Evolutionary conservation across 2,797 vertebrate genomes (phyloP).

Genomic region (Acipenser transmontanus): DNA sequence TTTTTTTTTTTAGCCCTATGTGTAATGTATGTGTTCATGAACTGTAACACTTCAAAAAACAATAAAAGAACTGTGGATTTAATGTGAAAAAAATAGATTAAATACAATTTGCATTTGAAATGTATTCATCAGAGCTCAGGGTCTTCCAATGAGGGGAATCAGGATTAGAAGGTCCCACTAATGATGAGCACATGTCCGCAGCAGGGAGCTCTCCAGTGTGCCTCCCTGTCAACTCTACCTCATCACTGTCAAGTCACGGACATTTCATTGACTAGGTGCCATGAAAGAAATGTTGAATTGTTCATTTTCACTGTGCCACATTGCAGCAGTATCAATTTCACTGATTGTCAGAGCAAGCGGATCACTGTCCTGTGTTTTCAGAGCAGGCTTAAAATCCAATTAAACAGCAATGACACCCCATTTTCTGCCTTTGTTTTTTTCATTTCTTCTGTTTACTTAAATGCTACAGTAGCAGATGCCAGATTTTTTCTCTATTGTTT

Average conservation of each 20-base stretch:
- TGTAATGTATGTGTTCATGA: too few species aligned
- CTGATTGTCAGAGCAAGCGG: not conserved
- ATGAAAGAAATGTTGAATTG: not conserved
- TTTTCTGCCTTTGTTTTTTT: not conserved
- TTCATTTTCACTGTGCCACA: not conserved
- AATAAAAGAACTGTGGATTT: too few species aligned
- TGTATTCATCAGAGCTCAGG: too few species aligned
- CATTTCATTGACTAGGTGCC: not conserved
- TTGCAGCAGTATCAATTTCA: not conserved
- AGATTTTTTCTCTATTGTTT: not conserved
- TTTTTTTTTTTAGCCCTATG: too few species aligned
- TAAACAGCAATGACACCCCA: not conserved
- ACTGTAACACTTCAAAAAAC: too few species aligned
- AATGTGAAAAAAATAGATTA: too few species aligned
- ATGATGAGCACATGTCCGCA: too few species aligned
- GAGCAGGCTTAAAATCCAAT: slow-evolving; percentile 4
- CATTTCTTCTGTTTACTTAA: not conserved
- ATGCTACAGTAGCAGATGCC: not conserved
- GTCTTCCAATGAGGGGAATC: too few species aligned
- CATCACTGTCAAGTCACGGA: not conserved
- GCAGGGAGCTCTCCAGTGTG: too few species aligned
- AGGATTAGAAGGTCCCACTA: too few species aligned
- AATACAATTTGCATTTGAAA: too few species aligned
- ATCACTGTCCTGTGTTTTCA: not conserved
- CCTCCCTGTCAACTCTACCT: not conserved